Percentiles rank a stretch among this genome's conserved stretches.
phyloP scores from a whole-genome alignment of 2,888 invertebrate species.

The Anorthoa munda region DNA sequence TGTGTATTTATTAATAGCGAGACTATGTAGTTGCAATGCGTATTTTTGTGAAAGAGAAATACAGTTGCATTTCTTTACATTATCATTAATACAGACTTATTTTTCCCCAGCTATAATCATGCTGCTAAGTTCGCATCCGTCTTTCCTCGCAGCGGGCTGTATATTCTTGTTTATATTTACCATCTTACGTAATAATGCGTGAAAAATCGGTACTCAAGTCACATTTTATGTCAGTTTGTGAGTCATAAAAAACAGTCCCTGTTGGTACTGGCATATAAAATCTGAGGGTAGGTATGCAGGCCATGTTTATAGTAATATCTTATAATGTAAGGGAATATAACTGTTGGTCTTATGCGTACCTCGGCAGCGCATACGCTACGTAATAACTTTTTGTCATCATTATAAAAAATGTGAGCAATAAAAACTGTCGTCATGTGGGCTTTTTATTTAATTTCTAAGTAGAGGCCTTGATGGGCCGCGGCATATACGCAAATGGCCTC shows the following conservation, averaged over 20 bases:
- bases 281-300: constrained; percentile 48
- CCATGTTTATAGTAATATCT: constrained; percentile 58
- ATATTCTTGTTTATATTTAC: constrained; percentile 58
- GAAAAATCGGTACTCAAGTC: constrained; percentile 67
- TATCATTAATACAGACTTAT: neutral
- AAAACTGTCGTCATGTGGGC: constrained; percentile 44
- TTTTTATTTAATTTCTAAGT: constrained; percentile 55
- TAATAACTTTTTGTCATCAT: constrained; percentile 48
- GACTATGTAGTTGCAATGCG: neutral
- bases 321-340: constrained; percentile 47
- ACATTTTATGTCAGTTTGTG: constrained; percentile 66
- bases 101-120: constrained; percentile 7
- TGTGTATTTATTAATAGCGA: neutral
- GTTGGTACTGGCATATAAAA: constrained; percentile 56
- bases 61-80: neutral
- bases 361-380: constrained; percentile 17
- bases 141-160: constrained; percentile 27
- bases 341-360: constrained; percentile 32
- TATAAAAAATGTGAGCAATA: constrained; percentile 47
- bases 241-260: constrained; percentile 64
- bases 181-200: constrained; percentile 66
- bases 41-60: neutral
- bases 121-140: constrained; percentile 31
- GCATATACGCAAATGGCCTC: constrained; percentile 44
- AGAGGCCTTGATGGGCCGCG: constrained; percentile 19